Evolutionary conservation across 2,113 vertebrate species (phyloP).

Genomic region (Brachyistius frenatus): DNA sequence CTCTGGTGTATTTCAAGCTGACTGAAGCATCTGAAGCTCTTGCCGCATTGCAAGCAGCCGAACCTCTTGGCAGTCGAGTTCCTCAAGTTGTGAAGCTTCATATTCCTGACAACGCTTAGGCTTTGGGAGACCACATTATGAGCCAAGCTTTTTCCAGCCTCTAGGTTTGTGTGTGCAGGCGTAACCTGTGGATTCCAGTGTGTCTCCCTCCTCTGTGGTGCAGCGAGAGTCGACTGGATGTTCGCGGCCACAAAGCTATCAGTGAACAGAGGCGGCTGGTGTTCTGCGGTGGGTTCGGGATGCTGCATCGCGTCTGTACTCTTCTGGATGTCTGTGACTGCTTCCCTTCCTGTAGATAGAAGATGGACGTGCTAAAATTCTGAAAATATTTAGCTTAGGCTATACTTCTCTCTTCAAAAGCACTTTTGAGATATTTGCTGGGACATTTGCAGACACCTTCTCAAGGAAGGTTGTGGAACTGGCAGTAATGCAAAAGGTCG

Average conservation of each 20-base stretch:
- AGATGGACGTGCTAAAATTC: not conserved
- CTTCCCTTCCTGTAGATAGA: slow-evolving; percentile 61
- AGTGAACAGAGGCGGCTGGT: slow-evolving; percentile 50
- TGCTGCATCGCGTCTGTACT: slow-evolving; percentile 40
- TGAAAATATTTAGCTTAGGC: too few relatives aligned
- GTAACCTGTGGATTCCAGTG: slow-evolving; percentile 59
- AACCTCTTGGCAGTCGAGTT: slow-evolving; percentile 76
- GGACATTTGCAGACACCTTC: too few relatives aligned
- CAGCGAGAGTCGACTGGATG: slow-evolving; percentile 28
- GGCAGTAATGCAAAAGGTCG: too few relatives aligned
- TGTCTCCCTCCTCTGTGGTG: slow-evolving; percentile 34
- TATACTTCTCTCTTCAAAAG: too few relatives aligned
- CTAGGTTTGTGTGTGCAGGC: slow-evolving; percentile 34
- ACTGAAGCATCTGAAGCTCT: slow-evolving; percentile 84
- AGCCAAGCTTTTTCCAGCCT: slow-evolving; percentile 40
- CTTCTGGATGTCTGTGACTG: slow-evolving; percentile 31
- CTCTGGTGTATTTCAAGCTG: slow-evolving; percentile 85
- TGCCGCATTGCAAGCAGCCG: slow-evolving; percentile 81
- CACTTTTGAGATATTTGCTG: too few relatives aligned
- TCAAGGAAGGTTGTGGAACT: too few relatives aligned
- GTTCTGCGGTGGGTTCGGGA: slow-evolving; percentile 36
- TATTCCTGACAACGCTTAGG: slow-evolving; percentile 49
- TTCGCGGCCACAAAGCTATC: slow-evolving; percentile 44
- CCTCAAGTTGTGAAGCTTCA: slow-evolving; percentile 68
- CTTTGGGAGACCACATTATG: slow-evolving; percentile 56